Conservation (phyloP, 92 coral and sea anemone species). For the Meandrina meandrites region DNA sequence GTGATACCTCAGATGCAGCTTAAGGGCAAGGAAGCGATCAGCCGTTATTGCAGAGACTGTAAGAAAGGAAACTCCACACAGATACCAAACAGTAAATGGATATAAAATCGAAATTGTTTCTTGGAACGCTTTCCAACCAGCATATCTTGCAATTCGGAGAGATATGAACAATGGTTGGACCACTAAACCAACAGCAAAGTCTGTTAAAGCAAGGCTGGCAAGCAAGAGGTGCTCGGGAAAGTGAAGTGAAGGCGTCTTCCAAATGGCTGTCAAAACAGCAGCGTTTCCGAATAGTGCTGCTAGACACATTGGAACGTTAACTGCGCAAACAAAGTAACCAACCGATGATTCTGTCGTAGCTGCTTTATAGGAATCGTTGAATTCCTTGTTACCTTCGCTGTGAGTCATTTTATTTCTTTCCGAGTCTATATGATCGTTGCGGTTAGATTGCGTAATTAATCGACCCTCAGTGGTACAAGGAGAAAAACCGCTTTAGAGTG, state of each 20-base stretch:
- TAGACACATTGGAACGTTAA: neutral
- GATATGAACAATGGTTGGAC: neutral
- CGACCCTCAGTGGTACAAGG: neutral
- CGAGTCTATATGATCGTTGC: neutral
- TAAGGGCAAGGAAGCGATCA: neutral
- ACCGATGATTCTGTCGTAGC: neutral
- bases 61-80: slow-evolving; percentile 7
- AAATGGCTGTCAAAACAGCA: neutral
- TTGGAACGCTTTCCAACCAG: neutral
- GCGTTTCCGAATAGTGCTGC: neutral
- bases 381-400: neutral
- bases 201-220: neutral
- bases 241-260: slow-evolving; percentile 6
- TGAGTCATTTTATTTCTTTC: neutral
- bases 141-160: neutral
- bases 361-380: neutral
- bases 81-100: neutral
- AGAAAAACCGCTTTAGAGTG: neutral
- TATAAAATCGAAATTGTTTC: neutral
- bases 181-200: slow-evolving; percentile 14
- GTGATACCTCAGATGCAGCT: neutral
- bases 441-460: neutral
- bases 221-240: neutral
- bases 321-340: neutral
- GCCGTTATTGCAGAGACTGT: neutral